Evolutionary conservation across 2,797 vertebrate genomes (phyloP).

Genomic region (Dromococcyx pavoninus): DNA sequence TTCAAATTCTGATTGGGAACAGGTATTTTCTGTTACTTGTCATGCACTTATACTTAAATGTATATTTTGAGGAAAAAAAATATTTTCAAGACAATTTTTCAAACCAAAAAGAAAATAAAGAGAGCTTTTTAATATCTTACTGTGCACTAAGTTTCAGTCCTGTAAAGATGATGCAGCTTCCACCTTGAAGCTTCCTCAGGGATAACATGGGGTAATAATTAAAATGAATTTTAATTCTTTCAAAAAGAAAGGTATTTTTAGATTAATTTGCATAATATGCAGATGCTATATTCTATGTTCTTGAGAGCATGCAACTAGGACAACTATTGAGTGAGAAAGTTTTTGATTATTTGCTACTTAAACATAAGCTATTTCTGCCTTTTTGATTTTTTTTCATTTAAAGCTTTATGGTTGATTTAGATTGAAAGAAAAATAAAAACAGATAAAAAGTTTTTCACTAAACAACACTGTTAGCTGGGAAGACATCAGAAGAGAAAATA

Average conservation of each 20-base stretch:
- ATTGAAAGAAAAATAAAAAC: neutral
- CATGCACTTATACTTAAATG: neutral
- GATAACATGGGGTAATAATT: neutral
- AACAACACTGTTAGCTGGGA: neutral
- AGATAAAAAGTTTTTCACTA: neutral
- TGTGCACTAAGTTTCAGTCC: rapidly evolving
- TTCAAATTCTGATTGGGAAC: neutral
- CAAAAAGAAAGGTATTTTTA: neutral
- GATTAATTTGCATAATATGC: neutral
- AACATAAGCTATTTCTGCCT: neutral
- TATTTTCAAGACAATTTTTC: neutral
- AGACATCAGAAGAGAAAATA: neutral
- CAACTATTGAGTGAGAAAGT: neutral
- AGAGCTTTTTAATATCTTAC: neutral
- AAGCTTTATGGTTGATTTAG: neutral
- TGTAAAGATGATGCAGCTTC: neutral
- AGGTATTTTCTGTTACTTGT: neutral
- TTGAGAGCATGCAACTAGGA: neutral
- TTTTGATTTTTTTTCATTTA: neutral
- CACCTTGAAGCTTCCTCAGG: neutral
- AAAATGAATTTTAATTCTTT: neutral
- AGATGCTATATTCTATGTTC: rapidly evolving
- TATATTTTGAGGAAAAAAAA: neutral
- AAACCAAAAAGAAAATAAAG: rapidly evolving
- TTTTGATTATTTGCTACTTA: neutral